phyloP scores from a whole-genome alignment of 1,140 invertebrate species.

The Dendroctonus valens region DNA sequence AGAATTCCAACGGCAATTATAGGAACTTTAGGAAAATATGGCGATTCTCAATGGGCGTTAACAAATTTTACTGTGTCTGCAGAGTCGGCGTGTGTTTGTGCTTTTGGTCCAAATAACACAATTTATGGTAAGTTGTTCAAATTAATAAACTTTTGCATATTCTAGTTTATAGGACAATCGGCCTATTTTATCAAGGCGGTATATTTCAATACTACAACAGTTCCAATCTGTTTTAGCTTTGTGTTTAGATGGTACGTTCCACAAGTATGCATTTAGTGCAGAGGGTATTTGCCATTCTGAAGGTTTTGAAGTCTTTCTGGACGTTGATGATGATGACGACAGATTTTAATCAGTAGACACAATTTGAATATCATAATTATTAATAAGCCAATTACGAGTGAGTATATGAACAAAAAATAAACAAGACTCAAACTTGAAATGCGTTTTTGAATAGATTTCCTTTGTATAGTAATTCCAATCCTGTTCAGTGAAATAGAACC shows the following conservation, averaged over 20 bases:
- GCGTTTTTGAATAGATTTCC: no score
- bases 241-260: constrained; percentile 89
- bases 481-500: no score
- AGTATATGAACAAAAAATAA: not conserved
- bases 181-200: not conserved
- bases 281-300: constrained; percentile 83
- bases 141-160: not conserved
- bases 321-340: constrained; percentile 81
- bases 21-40: constrained; percentile 70
- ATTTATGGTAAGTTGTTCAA: constrained; percentile 66
- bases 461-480: no score
- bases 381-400: not conserved
- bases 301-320: constrained; percentile 80
- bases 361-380: not conserved
- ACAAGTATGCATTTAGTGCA: constrained; percentile 87
- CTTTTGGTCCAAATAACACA: constrained; percentile 71
- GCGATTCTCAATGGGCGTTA: constrained; percentile 79
- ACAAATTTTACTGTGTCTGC: constrained; percentile 81
- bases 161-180: not conserved
- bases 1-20: constrained; percentile 66
- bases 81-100: constrained; percentile 83
- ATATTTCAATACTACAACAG: constrained; percentile 1
- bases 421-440: no score
- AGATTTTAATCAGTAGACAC: constrained; percentile 44
- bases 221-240: constrained; percentile 63